These are phyloP conservation scores for Balanococcus diminutus DNA, from an alignment of 2,888 invertebrate species.

Conservation along the genomic window DNA sequence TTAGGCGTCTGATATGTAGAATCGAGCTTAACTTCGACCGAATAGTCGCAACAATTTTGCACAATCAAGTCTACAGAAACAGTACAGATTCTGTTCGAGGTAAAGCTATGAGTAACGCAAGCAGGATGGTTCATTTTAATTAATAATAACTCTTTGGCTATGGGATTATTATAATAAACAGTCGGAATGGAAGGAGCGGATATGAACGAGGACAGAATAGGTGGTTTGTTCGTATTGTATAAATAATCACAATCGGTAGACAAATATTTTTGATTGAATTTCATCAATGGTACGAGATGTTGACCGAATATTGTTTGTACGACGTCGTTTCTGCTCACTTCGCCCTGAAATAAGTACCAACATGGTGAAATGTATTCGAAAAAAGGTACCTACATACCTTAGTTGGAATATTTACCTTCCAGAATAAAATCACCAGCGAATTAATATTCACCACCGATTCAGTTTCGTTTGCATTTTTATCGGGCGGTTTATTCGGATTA, in stretches of 20 bases:
- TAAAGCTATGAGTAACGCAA: constrained; percentile 40
- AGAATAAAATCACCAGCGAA: constrained; percentile 39
- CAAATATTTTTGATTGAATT: constrained; percentile 46
- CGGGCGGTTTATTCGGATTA: background rate
- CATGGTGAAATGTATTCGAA: background rate
- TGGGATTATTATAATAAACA: constrained; percentile 22
- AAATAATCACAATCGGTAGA: background rate
- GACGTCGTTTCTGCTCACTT: constrained; percentile 19
- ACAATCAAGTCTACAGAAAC: constrained; percentile 72
- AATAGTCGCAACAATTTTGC: constrained; percentile 70
- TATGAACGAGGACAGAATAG: background rate
- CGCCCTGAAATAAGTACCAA: constrained; percentile 47
- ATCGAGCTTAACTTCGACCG: constrained; percentile 69
- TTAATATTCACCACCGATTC: constrained; percentile 44
- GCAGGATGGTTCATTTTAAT: constrained; percentile 40
- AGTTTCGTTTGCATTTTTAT: constrained; percentile 1
- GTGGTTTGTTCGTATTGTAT: background rate
- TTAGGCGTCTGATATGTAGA: constrained; percentile 60
- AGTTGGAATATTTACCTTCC: constrained; percentile 49
- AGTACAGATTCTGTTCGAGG: constrained; percentile 66
- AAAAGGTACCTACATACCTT: too few species aligned
- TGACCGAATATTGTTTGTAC: constrained; percentile 8
- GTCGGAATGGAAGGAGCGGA: constrained; percentile 4
- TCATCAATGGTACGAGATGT: constrained; percentile 45
- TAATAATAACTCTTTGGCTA: constrained; percentile 45